Base-by-base conservation (phyloP, 2,113 vertebrate genomes). In the Malurus melanocephalus region DNA sequence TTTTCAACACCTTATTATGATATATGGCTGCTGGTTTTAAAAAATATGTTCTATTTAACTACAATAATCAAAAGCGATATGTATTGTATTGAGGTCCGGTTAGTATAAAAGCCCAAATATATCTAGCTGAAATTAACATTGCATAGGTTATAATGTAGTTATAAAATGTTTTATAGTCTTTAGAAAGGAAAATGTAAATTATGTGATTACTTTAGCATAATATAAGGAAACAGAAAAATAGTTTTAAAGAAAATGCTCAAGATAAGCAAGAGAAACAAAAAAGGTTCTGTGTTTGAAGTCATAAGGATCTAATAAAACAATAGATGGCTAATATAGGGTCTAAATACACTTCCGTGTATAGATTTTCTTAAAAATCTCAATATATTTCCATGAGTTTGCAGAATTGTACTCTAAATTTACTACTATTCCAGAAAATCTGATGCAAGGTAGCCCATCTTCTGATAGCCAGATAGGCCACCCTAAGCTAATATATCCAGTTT, bases 1-100 rank as follows among this genome's bases (percentile, higher is more conserved):
- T 87, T 84, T 90, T 95, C 81, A 74, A 82, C 71, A 90, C 35
- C 55, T 87, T 35, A 76, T 80, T 85, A 87, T 24, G 42, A 80
- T 45, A 24, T 22, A 76, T 13, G 10, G 56, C 27, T 60, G 48
- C 13, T 67, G 60, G 22, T 42, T 85, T 88, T 60, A 5, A 1
- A 42, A 60, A 69, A 22, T 4, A 3, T 23, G 28, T 85, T 71
- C 57, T 73, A 33, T 35, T 93, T 83, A 85, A 87, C 9, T 24
- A 38, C 12, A 52, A 51, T 16, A n/a, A 30, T 67, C 40, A 60
- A 60, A 94, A 89, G 51, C 42, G 7, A 16, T 21, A 64, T 7
- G 4, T 53, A 53, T 46, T 52, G 15, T 35, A 56, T 35, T 53
- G 75, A 40, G 8, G 33, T 53, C 14, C 28, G 26, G 52, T 59